Conservation (phyloP, 2,888 invertebrate genomes). For the Diplolepis rosae region DNA sequence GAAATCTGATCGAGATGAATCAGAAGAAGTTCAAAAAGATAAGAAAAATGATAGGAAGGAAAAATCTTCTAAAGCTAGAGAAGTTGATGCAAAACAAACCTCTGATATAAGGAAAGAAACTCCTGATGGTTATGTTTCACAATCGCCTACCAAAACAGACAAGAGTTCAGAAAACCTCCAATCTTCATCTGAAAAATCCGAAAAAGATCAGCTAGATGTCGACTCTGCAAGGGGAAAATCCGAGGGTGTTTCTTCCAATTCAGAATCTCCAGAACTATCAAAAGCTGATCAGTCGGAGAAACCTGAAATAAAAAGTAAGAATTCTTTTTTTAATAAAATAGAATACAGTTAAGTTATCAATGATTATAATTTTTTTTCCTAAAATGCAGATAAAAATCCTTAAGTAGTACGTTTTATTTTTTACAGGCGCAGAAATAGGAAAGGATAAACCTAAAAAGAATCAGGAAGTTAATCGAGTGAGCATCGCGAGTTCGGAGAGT, state of each 20-base stretch:
- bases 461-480: not conserved
- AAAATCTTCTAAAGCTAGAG: not conserved
- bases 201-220: conserved; percentile 46
- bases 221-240: conserved; percentile 50
- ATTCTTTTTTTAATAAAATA: not conserved
- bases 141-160: not conserved
- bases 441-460: conserved; percentile 17
- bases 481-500: conserved; percentile 41
- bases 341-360: not conserved
- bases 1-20: not conserved
- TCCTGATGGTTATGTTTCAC: not conserved
- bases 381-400: not conserved
- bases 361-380: not conserved
- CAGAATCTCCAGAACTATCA: conserved; percentile 8
- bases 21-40: not conserved
- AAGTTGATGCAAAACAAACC: conserved; percentile 30
- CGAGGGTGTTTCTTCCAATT: conserved; percentile 46
- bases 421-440: not conserved
- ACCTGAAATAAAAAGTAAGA: conserved; percentile 12
- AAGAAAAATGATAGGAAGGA: not conserved
- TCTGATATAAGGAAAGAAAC: conserved; percentile 22
- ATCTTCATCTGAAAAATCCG: conserved; percentile 17
- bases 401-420: conserved; percentile 10
- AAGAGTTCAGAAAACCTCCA: not conserved
- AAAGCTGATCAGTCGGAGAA: not conserved